Evolutionary conservation across 2,797 vertebrate genomes (phyloP), one percentile per base, ranked within the genome.

Genomic region (Cephalopachus bancanus): DNA sequence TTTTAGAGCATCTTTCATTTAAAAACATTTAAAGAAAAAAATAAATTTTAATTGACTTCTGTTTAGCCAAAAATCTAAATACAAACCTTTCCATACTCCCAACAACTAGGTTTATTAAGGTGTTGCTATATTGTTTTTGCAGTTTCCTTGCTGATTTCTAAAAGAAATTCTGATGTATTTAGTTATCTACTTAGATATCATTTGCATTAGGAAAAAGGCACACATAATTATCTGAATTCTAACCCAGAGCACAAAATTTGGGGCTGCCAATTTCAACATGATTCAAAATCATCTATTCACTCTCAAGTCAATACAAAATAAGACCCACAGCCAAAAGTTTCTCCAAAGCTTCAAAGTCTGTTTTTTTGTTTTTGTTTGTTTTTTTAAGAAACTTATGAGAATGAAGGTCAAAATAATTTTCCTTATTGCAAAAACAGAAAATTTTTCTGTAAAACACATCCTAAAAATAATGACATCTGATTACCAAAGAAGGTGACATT

Each of bases 361-460:
- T 3, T 94, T 85, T 96, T 53, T 3, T 53, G 11, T 74, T 49
- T 51, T 49, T 74, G 44, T 9, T 53, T 83, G 26, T 64, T n/a
- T n/a, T 72, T 37, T n/a, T 79, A 44, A 44, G 19, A 81, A 94
- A 79, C 7, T 30, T 93, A 55, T 59, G 44, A 76, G 62, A 89
- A 91, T 33, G 89, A 95, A 95, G 96, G 90, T 97, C 84, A 94
- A 96, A 96, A 89, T 97, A 72, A 95, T 96, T 91, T 97, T 97
- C 57, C 84, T 89, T 94, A 96, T 94, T 92, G 55, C 14, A 83
- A 89, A 93, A 96, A 64, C 71, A 96, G 60, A 93, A 97, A 93
- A 86, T 80, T 92, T n/a, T 96, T 91, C 64, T 83, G 14, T 65
- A 96, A 97, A 86, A 89, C 9, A 95, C 75, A 17, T 86, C 19